phyloP scores from a whole-genome alignment of 1,140 invertebrate species.

The Hirudo medicinalis region DNA sequence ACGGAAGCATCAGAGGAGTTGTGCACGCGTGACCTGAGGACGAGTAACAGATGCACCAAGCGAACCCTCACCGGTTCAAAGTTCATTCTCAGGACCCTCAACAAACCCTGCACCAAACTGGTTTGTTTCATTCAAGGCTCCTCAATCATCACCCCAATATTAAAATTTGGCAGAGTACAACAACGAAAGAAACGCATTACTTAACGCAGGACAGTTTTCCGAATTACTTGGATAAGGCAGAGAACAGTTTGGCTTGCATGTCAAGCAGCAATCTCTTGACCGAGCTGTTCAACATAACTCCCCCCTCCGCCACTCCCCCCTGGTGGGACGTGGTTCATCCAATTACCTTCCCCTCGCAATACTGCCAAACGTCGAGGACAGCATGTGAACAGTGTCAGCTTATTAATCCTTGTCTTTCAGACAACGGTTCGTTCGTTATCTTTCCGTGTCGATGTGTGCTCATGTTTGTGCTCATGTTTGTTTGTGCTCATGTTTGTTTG shows the following conservation, averaged over 20 bases:
- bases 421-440: neutral
- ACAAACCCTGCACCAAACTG: neutral
- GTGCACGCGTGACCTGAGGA: neutral
- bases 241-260: conserved; percentile 5
- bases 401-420: neutral
- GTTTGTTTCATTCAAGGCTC: neutral
- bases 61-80: neutral
- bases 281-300: neutral
- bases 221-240: neutral
- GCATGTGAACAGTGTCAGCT: conserved; percentile 1
- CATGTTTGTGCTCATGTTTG: neutral
- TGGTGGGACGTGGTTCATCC: neutral
- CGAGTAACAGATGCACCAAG: neutral
- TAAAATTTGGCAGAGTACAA: neutral
- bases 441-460: neutral
- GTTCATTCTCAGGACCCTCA: neutral
- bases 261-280: conserved; percentile 4
- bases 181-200: neutral
- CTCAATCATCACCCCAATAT: too few species aligned
- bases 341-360: neutral
- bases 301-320: neutral
- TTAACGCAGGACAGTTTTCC: neutral
- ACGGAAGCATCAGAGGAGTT: conserved; percentile 23
- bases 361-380: neutral
- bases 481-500: neutral